phyloP scores from a whole-genome alignment of 2,113 vertebrate genomes.

The Loxodonta africana region DNA sequence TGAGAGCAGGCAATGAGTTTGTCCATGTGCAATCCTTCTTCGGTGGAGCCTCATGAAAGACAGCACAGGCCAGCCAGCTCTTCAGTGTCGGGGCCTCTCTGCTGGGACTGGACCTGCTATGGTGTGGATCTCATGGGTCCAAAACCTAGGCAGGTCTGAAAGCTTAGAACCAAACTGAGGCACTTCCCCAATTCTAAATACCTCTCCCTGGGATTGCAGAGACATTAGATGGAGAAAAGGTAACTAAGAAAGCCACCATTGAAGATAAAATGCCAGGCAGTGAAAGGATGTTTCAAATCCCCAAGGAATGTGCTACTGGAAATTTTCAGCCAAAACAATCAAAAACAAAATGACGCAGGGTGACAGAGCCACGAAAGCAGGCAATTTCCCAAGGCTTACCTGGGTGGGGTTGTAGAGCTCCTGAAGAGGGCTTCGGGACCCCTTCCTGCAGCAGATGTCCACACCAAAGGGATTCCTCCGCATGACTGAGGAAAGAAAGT shows the following conservation, averaged over 20 bases:
- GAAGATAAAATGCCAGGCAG: background rate
- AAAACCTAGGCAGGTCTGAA: no score
- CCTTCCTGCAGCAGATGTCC: slow-evolving; percentile 97
- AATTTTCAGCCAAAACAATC: background rate
- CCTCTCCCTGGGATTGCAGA: background rate
- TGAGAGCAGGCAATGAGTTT: slow-evolving; percentile 70
- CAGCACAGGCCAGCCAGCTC: accelerated
- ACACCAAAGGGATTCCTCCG: slow-evolving; percentile 95
- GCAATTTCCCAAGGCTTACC: slow-evolving; percentile 87
- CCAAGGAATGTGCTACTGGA: no score
- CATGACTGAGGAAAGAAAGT: slow-evolving; percentile 93
- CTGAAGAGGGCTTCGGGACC: slow-evolving; percentile 95
- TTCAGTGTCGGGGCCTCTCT: background rate
- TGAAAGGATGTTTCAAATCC: background rate
- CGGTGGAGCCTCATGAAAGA: background rate
- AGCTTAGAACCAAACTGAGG: background rate
- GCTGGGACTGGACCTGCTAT: background rate
- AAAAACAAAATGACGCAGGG: background rate
- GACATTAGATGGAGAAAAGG: background rate
- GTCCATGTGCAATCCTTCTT: slow-evolving; percentile 71
- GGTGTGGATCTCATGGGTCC: background rate
- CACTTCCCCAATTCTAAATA: background rate
- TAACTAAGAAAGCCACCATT: accelerated
- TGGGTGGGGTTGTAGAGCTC: slow-evolving; percentile 98
- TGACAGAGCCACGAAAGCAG: background rate